phyloP scores from a whole-genome alignment of 2,797 vertebrate species.

The Urocyon cinereoargenteus region DNA sequence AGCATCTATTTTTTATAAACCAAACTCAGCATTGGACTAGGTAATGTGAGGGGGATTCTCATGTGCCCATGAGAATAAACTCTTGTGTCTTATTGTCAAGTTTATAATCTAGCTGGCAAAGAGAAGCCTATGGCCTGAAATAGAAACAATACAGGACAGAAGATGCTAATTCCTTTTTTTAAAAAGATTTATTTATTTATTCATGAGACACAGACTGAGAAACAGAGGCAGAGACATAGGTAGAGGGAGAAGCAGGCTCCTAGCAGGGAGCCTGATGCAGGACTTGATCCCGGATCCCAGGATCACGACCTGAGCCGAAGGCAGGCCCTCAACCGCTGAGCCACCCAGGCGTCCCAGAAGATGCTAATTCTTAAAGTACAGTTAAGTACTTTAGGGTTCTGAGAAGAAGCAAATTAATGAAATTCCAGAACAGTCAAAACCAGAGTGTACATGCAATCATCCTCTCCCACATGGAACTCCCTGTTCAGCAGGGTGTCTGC shows the following conservation, averaged over 20 bases:
- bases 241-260: too few species aligned
- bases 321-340: too few species aligned
- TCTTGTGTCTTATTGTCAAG: neutral
- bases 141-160: slow-evolving; percentile 40
- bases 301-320: too few species aligned
- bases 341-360: neutral
- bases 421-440: neutral
- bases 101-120: slow-evolving; percentile 52
- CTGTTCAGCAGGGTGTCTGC: neutral
- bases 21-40: neutral
- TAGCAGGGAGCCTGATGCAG: too few species aligned
- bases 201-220: too few species aligned
- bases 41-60: neutral
- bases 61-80: neutral
- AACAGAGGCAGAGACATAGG: too few species aligned
- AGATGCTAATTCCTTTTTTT: neutral
- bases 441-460: neutral
- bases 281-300: too few species aligned
- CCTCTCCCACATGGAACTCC: neutral
- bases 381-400: slow-evolving; percentile 14
- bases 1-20: neutral
- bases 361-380: neutral
- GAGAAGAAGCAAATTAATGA: slow-evolving; percentile 13
- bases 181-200: too few species aligned
- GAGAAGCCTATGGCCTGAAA: slow-evolving; percentile 28